A percentile compares a stretch with the other conserved stretches of the same genome.
Conservation (phyloP, 2,113 vertebrate species). For the Heterotis niloticus region DNA sequence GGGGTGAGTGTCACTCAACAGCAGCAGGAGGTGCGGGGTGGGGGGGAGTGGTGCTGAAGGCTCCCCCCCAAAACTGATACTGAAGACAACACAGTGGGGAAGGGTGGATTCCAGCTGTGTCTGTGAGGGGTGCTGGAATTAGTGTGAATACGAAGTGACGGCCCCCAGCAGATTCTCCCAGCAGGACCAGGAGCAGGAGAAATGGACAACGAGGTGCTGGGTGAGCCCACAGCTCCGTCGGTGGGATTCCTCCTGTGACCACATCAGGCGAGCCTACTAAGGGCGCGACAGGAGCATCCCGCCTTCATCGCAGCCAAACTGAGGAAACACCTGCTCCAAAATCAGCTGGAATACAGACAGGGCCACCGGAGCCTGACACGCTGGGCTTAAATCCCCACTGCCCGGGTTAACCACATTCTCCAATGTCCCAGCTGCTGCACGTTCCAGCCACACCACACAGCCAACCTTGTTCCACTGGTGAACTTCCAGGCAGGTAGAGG, state of each 20-base stretch:
- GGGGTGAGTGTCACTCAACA: background rate
- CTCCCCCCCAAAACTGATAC: conserved; percentile 32
- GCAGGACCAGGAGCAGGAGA: conserved; percentile 45
- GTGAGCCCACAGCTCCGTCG: too few species aligned
- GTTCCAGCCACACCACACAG: too few species aligned
- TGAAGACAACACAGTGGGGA: conserved; percentile 37
- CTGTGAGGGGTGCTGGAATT: conserved; percentile 28
- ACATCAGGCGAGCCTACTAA: too few species aligned
- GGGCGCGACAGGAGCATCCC: too few species aligned
- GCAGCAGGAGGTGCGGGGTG: background rate
- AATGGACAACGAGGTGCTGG: conserved; percentile 39
- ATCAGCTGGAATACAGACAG: too few species aligned
- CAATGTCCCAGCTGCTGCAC: background rate
- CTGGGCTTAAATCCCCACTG: background rate
- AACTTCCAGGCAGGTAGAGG: conserved; percentile 13
- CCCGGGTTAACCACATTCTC: background rate
- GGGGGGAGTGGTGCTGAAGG: background rate
- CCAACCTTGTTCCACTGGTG: background rate
- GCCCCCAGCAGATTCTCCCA: conserved; percentile 44
- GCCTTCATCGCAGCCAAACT: conserved; percentile 39
- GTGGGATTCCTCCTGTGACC: too few species aligned
- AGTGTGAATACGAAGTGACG: conserved; percentile 32
- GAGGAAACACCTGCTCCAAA: background rate
- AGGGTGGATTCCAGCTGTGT: conserved; percentile 30
- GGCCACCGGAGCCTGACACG: background rate